Evolutionary conservation across 1,140 invertebrate species (phyloP).

Genomic region (Lepidotrigona ventralis): DNA sequence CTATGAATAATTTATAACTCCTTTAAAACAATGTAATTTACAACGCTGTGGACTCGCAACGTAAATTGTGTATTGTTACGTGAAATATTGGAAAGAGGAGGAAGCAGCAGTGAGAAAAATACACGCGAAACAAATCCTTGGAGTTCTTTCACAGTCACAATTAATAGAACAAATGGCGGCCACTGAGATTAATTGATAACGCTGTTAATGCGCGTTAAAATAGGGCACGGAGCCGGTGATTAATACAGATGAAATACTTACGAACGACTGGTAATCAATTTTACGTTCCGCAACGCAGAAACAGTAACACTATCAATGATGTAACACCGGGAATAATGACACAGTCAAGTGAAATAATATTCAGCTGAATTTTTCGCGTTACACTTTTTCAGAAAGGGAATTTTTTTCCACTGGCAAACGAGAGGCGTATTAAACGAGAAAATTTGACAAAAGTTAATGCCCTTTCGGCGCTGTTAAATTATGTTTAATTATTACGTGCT

Average conservation of each 20-base stretch:
- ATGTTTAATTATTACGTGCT: not conserved
- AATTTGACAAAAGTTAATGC: not conserved
- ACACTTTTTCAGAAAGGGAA: not conserved
- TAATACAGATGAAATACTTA: not conserved
- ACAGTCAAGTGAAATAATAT: not conserved
- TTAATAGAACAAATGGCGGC: not conserved
- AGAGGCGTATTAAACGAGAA: not conserved
- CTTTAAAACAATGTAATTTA: no score
- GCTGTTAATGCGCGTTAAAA: not conserved
- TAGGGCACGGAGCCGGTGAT: not conserved
- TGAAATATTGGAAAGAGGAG: no score
- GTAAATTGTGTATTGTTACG: no score
- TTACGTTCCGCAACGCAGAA: not conserved
- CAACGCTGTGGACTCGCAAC: no score
- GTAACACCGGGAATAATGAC: not conserved
- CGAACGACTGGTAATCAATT: not conserved
- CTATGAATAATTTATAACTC: no score
- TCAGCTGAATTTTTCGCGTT: not conserved
- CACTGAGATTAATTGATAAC: slow-evolving; percentile 9
- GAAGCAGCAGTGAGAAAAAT: no score
- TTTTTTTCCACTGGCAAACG: not conserved
- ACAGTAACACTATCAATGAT: not conserved
- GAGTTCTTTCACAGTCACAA: no score
- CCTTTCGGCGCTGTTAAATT: not conserved
- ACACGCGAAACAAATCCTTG: no score